Percentiles rank a stretch among this genome's conserved stretches.
Evolutionary conservation across 2,113 vertebrate genomes (phyloP).

Genomic region (Spilogale gracilis): DNA sequence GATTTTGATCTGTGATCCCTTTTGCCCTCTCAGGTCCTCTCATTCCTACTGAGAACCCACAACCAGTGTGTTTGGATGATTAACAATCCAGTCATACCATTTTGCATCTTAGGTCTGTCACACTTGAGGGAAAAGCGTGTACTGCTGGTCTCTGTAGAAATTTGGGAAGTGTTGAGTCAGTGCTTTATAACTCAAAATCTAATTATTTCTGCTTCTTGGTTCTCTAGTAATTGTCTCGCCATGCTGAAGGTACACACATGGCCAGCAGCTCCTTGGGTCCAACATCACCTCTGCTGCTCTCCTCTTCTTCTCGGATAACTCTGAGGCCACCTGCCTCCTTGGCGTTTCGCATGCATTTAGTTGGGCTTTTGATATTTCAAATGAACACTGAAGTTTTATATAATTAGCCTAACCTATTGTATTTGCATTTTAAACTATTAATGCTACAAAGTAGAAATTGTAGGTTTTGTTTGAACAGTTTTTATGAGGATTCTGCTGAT

Average conservation of each 20-base stretch:
- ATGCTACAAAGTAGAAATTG: conserved; percentile 22
- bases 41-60: neutral
- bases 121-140: neutral
- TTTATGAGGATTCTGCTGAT: conserved; percentile 2
- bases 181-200: neutral
- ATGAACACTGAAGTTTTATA: neutral
- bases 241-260: neutral
- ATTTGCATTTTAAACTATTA: conserved; percentile 24
- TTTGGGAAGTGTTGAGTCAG: neutral
- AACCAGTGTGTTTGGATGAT: neutral
- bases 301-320: neutral
- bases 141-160: neutral
- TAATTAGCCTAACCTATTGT: neutral
- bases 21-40: neutral
- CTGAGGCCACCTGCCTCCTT: neutral
- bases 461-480: conserved; percentile 5
- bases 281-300: neutral
- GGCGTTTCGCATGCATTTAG: neutral
- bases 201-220: neutral
- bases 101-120: neutral
- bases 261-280: neutral
- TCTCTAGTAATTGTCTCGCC: neutral
- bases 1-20: neutral
- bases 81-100: neutral
- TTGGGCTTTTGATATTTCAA: neutral